Conservation (phyloP, 2,888 invertebrate genomes). For the Barypeithes pellucidus region DNA sequence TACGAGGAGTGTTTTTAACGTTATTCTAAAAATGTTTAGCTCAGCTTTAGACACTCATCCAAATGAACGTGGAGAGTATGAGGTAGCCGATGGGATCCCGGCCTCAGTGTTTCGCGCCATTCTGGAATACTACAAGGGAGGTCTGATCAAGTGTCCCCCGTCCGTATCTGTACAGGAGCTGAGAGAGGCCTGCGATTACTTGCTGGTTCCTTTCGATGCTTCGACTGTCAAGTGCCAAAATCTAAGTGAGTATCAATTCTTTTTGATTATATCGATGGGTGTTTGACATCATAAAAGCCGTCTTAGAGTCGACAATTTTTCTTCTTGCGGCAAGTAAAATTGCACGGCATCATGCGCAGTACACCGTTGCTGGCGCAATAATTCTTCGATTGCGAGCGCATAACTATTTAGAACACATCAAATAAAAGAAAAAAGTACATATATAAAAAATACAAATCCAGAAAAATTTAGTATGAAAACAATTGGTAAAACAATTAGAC, state of each 20-base stretch:
- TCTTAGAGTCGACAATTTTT: too few species aligned
- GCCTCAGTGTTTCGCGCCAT: slow-evolving; percentile 96
- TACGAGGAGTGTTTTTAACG: not conserved
- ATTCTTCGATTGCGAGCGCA: too few species aligned
- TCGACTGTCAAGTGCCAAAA: slow-evolving; percentile 96
- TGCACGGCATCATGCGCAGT: too few species aligned
- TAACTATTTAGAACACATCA: too few species aligned
- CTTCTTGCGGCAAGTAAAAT: too few species aligned
- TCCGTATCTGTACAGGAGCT: slow-evolving; percentile 97
- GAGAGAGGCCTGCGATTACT: slow-evolving; percentile 98
- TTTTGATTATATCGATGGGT: not conserved
- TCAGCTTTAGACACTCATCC: slow-evolving; percentile 93
- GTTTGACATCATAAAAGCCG: too few species aligned
- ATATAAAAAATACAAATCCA: too few species aligned
- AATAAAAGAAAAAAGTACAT: too few species aligned
- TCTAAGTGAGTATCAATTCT: slow-evolving; percentile 80
- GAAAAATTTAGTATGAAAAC: too few species aligned
- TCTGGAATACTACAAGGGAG: slow-evolving; percentile 94
- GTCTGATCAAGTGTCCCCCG: slow-evolving; percentile 94
- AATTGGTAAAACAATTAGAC: too few species aligned
- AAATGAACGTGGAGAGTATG: slow-evolving; percentile 97
- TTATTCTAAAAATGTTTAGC: slow-evolving; percentile 25
- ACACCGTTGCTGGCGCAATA: too few species aligned
- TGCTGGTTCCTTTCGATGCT: slow-evolving; percentile 98
- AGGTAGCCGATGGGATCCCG: slow-evolving; percentile 96